Percentiles rank a stretch among this genome's conserved stretches.
phyloP scores from a whole-genome alignment of 2,888 invertebrate genomes.

The Hecatera dysodea region DNA sequence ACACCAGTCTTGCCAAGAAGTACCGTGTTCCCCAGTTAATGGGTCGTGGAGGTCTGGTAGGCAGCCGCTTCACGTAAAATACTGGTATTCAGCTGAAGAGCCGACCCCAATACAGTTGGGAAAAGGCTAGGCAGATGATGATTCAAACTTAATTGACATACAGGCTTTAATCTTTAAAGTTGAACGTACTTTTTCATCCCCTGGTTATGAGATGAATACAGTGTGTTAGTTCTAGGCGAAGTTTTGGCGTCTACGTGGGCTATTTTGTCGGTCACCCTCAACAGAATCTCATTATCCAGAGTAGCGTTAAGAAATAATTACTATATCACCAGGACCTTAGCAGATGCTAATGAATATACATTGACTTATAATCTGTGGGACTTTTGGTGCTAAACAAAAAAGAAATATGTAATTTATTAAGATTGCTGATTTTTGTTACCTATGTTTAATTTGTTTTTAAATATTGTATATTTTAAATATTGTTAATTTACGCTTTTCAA shows the following conservation, averaged over 20 bases:
- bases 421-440: not conserved
- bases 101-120: too few relatives aligned
- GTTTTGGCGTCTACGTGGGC: slow-evolving; percentile 27
- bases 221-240: slow-evolving; percentile 40
- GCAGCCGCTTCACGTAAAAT: too few relatives aligned
- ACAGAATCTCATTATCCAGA: slow-evolving; percentile 68
- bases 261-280: slow-evolving; percentile 46
- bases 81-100: too few relatives aligned
- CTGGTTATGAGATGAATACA: slow-evolving; percentile 12
- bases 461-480: not conserved
- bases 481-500: not conserved
- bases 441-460: too few relatives aligned
- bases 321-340: slow-evolving; percentile 53
- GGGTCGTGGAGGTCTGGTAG: too few relatives aligned
- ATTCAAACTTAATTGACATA: too few relatives aligned
- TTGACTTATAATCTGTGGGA: slow-evolving; percentile 18
- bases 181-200: not conserved
- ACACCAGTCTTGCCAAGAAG: too few relatives aligned
- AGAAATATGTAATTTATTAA: not conserved
- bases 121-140: too few relatives aligned
- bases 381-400: slow-evolving; percentile 2
- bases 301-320: slow-evolving; percentile 66
- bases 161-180: not conserved
- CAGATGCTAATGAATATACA: slow-evolving; percentile 58
- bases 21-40: too few relatives aligned